Percentiles rank a stretch among this genome's conserved stretches.
These are phyloP conservation scores for Leguminivora glycinivorella DNA, from an alignment of 1,140 invertebrate species.

Conservation along the genomic window DNA sequence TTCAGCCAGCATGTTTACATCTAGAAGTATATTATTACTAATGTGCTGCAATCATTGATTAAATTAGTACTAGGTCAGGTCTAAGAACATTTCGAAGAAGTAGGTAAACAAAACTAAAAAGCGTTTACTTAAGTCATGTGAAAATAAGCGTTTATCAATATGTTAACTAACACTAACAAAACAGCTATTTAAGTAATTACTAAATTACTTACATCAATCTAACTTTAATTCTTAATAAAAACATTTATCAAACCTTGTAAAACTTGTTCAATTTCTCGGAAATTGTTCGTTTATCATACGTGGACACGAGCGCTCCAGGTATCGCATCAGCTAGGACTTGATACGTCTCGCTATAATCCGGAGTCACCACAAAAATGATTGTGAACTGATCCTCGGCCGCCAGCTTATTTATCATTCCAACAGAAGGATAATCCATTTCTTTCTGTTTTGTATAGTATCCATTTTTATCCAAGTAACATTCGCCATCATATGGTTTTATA, in stretches of 20 bases:
- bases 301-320: not conserved
- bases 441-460: slow-evolving; percentile 83
- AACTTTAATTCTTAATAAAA: not conserved
- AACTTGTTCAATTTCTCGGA: not conserved
- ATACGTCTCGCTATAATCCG: not conserved
- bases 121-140: too few species aligned
- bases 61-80: not conserved
- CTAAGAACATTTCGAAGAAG: not conserved
- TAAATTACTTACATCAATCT: too few species aligned
- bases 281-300: not conserved
- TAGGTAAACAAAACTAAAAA: not conserved
- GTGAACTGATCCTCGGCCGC: slow-evolving; percentile 56
- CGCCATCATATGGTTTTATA: slow-evolving; percentile 90
- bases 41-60: not conserved
- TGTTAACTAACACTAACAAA: not conserved
- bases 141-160: too few species aligned
- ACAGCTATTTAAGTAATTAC: too few species aligned
- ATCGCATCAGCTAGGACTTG: not conserved
- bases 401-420: slow-evolving; percentile 80
- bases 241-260: not conserved
- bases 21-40: slow-evolving; percentile 4
- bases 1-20: not conserved
- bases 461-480: slow-evolving; percentile 85
- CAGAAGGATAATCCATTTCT: slow-evolving; percentile 81
- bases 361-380: not conserved